Evolutionary conservation across 2,113 vertebrate genomes (phyloP).

Genomic region (Callipepla squamata): DNA sequence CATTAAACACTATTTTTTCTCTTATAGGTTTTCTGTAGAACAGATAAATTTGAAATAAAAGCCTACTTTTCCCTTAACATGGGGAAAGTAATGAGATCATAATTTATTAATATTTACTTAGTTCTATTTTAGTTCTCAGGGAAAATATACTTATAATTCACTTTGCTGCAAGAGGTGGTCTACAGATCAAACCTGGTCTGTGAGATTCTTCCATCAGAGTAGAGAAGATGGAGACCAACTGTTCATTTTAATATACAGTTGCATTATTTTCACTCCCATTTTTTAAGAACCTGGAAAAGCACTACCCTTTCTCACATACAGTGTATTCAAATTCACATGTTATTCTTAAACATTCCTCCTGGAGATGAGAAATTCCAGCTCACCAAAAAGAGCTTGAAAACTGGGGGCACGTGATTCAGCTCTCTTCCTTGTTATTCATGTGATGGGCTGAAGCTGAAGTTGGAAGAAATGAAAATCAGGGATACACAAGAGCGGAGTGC

Average conservation of each 20-base stretch:
- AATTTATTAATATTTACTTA: not conserved
- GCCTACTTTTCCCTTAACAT: not conserved
- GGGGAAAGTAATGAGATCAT: not conserved
- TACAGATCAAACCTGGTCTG: not conserved
- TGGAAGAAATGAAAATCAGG: slow-evolving; percentile 25
- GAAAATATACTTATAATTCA: not conserved
- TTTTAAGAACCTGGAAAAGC: not conserved
- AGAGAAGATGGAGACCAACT: not conserved
- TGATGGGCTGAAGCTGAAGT: slow-evolving; percentile 3
- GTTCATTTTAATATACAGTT: not conserved
- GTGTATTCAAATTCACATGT: not conserved
- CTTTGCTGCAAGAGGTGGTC: not conserved
- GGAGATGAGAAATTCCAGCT: not conserved
- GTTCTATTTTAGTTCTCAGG: not conserved
- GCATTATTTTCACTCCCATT: not conserved
- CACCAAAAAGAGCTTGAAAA: not conserved
- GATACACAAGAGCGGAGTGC: not conserved
- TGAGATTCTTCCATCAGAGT: not conserved
- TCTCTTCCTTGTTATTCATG: not conserved
- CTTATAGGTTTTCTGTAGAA: not conserved
- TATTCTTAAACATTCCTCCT: not conserved
- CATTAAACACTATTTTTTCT: not conserved
- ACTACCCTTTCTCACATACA: not conserved
- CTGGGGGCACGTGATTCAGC: not conserved
- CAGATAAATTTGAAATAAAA: not conserved